phyloP scores from a whole-genome alignment of 1,140 invertebrate genomes.

The Cydia strobilella region DNA sequence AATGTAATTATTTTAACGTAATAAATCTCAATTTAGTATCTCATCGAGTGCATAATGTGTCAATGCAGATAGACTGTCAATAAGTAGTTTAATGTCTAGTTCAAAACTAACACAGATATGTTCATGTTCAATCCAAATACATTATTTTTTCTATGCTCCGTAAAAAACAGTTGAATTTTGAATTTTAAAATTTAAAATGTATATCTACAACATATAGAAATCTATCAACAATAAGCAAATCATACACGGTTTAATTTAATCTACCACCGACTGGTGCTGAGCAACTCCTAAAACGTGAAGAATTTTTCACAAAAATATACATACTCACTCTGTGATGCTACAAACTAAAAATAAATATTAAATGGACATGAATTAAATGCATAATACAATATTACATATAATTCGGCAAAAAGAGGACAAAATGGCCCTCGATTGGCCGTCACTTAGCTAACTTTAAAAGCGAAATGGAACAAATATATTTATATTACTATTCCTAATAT shows the following conservation, averaged over 20 bases:
- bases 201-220: constrained; percentile 12
- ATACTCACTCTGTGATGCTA: constrained; percentile 23
- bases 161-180: neutral
- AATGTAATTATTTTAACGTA: neutral
- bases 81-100: neutral
- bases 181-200: neutral
- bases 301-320: constrained; percentile 7
- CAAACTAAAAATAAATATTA: constrained; percentile 27
- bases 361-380: constrained; percentile 39
- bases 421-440: constrained; percentile 40
- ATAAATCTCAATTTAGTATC: neutral
- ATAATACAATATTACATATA: constrained; percentile 45
- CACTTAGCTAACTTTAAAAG: constrained; percentile 31
- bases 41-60: neutral
- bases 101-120: constrained; percentile 1
- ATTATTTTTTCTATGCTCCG: neutral
- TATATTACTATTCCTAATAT: constrained; percentile 20
- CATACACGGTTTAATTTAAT: neutral
- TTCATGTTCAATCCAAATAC: constrained; percentile 6
- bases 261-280: constrained; percentile 1
- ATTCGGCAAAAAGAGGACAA: constrained; percentile 59
- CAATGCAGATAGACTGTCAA: neutral
- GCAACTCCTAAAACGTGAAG: neutral
- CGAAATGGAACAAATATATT: constrained; percentile 27
- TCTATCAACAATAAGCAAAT: constrained; percentile 1